Evolutionary conservation across 2,888 invertebrate genomes (phyloP).

Genomic region (Melinaea menophilus): DNA sequence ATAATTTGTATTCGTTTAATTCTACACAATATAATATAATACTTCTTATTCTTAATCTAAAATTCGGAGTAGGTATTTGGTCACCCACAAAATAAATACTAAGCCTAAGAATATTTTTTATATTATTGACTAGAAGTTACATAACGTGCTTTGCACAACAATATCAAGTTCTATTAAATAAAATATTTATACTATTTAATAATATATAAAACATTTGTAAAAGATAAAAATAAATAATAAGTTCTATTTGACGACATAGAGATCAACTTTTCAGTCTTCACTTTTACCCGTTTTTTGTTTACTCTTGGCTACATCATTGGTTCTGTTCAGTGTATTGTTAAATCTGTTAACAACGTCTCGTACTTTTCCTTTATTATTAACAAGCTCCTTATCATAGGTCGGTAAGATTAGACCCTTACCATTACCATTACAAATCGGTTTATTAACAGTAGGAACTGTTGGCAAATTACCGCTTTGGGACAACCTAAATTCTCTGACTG

Average conservation of each 20-base stretch:
- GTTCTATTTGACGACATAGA: conserved; percentile 1
- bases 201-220: neutral
- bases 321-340: conserved; percentile 51
- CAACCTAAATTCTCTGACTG: conserved; percentile 64
- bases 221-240: neutral
- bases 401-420: conserved; percentile 61
- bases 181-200: neutral
- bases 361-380: conserved; percentile 71
- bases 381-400: conserved; percentile 66
- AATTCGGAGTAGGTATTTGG: conserved; percentile 62
- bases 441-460: conserved; percentile 33
- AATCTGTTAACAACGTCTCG: conserved; percentile 71
- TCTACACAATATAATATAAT: conserved; percentile 38
- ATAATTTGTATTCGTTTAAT: conserved; percentile 30
- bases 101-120: conserved; percentile 24
- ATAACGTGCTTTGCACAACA: conserved; percentile 37
- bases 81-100: conserved; percentile 44
- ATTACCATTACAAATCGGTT: conserved; percentile 51
- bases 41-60: conserved; percentile 45
- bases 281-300: conserved; percentile 26
- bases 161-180: neutral
- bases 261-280: conserved; percentile 27
- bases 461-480: conserved; percentile 62
- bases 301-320: conserved; percentile 26
- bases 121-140: conserved; percentile 30